phyloP scores from a whole-genome alignment of 1,140 invertebrate genomes.

The Heterodera carotae region DNA sequence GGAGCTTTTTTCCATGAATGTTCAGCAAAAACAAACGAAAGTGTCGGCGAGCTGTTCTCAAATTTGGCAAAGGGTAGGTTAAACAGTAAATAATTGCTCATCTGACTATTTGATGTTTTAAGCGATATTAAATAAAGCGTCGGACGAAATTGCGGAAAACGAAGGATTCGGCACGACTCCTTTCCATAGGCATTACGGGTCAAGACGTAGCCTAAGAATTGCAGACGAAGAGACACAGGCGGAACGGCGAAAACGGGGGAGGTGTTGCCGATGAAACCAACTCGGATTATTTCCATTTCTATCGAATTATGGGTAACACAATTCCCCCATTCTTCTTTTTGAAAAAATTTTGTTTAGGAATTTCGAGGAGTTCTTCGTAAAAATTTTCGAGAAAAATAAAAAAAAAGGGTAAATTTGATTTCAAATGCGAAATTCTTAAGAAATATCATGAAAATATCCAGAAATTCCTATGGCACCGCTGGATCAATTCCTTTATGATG shows the following conservation, averaged over 20 bases:
- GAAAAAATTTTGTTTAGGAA: too few relatives aligned
- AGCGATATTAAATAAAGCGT: constrained; percentile 36
- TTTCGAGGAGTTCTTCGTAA: too few relatives aligned
- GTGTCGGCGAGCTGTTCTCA: constrained; percentile 86
- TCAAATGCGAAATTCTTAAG: too few relatives aligned
- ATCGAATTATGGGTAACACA: too few relatives aligned
- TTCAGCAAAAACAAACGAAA: constrained; percentile 89
- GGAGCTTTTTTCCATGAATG: constrained; percentile 91
- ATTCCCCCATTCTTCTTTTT: too few relatives aligned
- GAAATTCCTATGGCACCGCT: too few relatives aligned
- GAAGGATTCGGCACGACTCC: constrained; percentile 1
- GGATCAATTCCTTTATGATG: too few relatives aligned
- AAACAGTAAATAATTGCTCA: too few relatives aligned
- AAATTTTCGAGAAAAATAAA: too few relatives aligned
- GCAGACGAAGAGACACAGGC: constrained; percentile 24
- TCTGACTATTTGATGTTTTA: constrained; percentile 2
- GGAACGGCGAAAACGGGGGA: constrained; percentile 2
- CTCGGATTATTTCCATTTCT: too few relatives aligned
- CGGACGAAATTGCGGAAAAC: neutral
- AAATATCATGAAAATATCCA: too few relatives aligned
- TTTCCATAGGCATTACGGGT: constrained; percentile 24
- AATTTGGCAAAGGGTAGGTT: constrained; percentile 45
- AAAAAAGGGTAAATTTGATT: too few relatives aligned
- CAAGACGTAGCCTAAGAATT: constrained; percentile 34
- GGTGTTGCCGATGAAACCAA: constrained; percentile 21